phyloP scores from a whole-genome alignment of 2,113 vertebrate genomes.

The Protobothrops flavoviridis region DNA sequence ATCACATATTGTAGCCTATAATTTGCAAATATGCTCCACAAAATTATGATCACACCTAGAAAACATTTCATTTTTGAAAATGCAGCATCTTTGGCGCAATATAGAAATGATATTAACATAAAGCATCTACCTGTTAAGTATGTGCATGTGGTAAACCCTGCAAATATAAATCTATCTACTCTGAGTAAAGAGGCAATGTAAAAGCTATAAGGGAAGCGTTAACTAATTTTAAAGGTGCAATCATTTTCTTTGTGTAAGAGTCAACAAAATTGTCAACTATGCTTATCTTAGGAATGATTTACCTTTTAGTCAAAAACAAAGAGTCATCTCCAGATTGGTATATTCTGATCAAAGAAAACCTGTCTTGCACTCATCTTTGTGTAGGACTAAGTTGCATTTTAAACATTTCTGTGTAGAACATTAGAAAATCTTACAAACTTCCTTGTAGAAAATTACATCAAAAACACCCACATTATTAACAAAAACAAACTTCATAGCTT shows the following conservation, averaged over 20 bases:
- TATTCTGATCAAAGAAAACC: background rate
- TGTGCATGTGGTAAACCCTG: slow-evolving; percentile 28
- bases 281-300: background rate
- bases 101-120: slow-evolving; percentile 64
- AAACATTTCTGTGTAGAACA: slow-evolving; percentile 8
- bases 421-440: slow-evolving; percentile 5
- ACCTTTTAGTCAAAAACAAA: background rate
- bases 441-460: slow-evolving; percentile 13
- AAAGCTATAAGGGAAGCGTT: background rate
- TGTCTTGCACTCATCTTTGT: background rate
- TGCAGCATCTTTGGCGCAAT: slow-evolving; percentile 66
- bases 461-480: slow-evolving; percentile 13
- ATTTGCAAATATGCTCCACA: slow-evolving; percentile 72
- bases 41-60: slow-evolving; percentile 66
- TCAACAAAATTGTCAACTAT: background rate
- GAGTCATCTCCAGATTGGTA: background rate
- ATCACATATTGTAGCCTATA: slow-evolving; percentile 73
- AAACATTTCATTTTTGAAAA: slow-evolving; percentile 70
- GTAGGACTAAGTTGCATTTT: slow-evolving; percentile 17
- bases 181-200: background rate
- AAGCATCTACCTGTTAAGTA: slow-evolving; percentile 59
- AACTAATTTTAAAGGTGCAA: background rate
- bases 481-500: background rate
- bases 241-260: background rate
- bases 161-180: slow-evolving; percentile 2